These are phyloP conservation scores for Pegea sp. DNA, from an alignment of 23 tunicate genomes.

Conservation along the genomic window DNA sequence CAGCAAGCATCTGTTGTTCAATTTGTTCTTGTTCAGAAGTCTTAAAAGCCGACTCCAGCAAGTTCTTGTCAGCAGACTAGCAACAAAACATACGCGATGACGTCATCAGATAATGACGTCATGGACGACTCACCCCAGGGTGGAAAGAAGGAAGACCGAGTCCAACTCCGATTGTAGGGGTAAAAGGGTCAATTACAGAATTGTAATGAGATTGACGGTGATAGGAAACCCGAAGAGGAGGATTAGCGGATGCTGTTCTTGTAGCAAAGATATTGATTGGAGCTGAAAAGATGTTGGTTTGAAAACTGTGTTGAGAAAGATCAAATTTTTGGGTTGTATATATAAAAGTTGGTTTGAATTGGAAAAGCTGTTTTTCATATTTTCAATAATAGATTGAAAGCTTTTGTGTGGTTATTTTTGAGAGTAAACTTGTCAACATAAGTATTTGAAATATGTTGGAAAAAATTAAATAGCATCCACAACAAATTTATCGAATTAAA, in stretches of 20 bases:
- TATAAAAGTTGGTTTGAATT: too few relatives aligned
- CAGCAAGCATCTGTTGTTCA: conserved; percentile 76
- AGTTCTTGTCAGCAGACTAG: conserved; percentile 38
- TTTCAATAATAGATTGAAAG: too few relatives aligned
- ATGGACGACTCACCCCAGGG: conserved; percentile 31
- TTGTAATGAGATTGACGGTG: conserved; percentile 80
- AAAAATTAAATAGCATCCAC: too few relatives aligned
- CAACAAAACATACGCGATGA: not conserved
- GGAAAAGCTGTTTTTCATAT: too few relatives aligned
- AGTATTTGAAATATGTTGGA: too few relatives aligned
- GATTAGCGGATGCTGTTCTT: conserved; percentile 34
- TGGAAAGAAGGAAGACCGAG: conserved; percentile 54
- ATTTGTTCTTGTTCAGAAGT: conserved; percentile 50
- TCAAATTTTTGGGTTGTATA: too few relatives aligned
- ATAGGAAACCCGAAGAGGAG: conserved; percentile 74
- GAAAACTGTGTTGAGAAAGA: too few relatives aligned
- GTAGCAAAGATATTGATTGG: conserved; percentile 80
- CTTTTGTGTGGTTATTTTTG: too few relatives aligned
- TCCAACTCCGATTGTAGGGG: conserved; percentile 78
- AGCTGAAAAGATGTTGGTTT: too few relatives aligned
- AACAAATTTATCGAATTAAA: too few relatives aligned
- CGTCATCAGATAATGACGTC: not conserved
- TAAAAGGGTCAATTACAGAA: conserved; percentile 71
- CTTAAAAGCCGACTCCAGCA: conserved; percentile 40
- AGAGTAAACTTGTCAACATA: too few relatives aligned